Evolutionary conservation across 2,113 vertebrate species (phyloP).

Genomic region (Xiphophorus couchianus): DNA sequence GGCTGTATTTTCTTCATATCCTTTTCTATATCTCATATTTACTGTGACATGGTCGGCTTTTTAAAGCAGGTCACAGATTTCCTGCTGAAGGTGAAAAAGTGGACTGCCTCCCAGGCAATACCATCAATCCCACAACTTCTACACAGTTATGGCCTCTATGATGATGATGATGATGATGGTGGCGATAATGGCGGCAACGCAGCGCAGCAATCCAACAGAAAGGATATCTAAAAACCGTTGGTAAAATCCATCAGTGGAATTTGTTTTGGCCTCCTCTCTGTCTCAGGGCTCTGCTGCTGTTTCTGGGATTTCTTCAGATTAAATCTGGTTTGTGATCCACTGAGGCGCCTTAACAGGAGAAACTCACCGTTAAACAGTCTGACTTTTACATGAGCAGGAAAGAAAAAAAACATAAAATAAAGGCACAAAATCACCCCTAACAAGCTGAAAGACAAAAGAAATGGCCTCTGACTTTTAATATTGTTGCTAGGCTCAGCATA

Average conservation of each 20-base stretch:
- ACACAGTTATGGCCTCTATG: too few species aligned
- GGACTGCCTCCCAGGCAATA: too few species aligned
- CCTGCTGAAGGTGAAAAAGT: too few species aligned
- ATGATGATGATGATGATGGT: too few species aligned
- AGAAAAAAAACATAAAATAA: neutral
- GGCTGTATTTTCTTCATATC: too few species aligned
- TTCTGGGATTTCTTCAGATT: neutral
- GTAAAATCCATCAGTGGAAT: neutral
- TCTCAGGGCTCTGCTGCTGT: neutral
- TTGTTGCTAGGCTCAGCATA: too few species aligned
- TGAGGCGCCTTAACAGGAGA: neutral
- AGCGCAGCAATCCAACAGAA: neutral
- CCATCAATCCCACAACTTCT: too few species aligned
- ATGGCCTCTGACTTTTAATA: neutral
- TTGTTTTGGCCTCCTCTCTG: neutral
- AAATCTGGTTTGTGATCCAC: neutral
- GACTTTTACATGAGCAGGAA: neutral
- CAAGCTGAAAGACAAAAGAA: neutral
- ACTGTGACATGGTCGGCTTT: too few species aligned
- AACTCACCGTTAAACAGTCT: neutral
- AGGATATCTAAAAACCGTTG: neutral
- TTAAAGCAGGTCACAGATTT: too few species aligned
- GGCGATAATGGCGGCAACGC: neutral
- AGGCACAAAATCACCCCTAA: too few species aligned
- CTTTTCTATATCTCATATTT: too few species aligned